Base-by-base conservation (phyloP, 2,797 vertebrate genomes). In the Coregonus ussuriensis region DNA sequence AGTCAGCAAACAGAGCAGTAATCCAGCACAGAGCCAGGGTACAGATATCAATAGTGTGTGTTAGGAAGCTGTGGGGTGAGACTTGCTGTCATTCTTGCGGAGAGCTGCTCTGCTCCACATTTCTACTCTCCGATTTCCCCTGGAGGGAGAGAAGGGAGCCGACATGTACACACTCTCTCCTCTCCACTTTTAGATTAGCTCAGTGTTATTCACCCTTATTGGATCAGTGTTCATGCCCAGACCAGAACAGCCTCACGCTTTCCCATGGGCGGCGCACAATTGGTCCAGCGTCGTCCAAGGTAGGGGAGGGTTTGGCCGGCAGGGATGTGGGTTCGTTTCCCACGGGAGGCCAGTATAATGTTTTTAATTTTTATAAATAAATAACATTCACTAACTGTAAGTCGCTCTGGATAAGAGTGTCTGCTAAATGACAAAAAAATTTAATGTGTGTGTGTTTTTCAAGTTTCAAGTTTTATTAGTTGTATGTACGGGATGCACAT, bases 81-180 rank as follows among this genome's bases (percentile, higher is more conserved):
- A 83, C 87, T 74, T 76, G 71, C 86, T 84, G 88, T 91, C 89
- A 87, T 86, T 90, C 86, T 89, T 80, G 77, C 88, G 78, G 81
- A 81, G 83, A 86, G 54, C 79, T 76, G 81, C 77, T 68, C 63
- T 71, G 73, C 83, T 78, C 56, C 53, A 69, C 68, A 63, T 83
- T 71, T 74, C 78, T 47, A 47, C 41, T 47, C 41, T 47, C 41
- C 41, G 7, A 76, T 78, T 86, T 80, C 76, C 79, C 21, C 41
- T 74, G 79, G 80, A 78, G 80, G 67, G 67, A 67, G 81, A 35
- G 54, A 72, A 18, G 65, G 73, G 77, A 76, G 80, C 4, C 31
- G 72, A 80, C 78, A 73, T 7, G 74, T 71, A 74, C 79, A 77
- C 71, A 83, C 74, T 78, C 56, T 74, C 31, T 74, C 52, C 59